Conservation (phyloP, 2,888 invertebrate species). For the Thymelicus sylvestris region DNA sequence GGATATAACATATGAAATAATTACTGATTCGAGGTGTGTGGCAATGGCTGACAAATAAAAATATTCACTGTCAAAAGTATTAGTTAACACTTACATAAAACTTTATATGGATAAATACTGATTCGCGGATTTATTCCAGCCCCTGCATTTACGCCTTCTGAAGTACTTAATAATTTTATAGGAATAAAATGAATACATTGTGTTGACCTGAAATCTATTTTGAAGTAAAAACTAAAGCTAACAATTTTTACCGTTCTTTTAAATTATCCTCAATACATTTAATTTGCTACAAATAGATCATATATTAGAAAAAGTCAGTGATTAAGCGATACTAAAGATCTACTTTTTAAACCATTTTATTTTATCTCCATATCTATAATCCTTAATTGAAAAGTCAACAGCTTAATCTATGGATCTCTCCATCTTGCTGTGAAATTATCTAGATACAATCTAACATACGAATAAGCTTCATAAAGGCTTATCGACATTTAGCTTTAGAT, state of each 20-base stretch:
- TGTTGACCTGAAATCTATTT: neutral
- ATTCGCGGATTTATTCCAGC: too few relatives aligned
- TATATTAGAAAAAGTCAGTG: neutral
- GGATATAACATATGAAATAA: too few relatives aligned
- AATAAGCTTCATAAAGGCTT: conserved; percentile 23
- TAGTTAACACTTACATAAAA: too few relatives aligned
- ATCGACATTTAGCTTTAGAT: conserved; percentile 30
- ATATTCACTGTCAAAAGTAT: too few relatives aligned
- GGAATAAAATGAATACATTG: too few relatives aligned
- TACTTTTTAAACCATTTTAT: neutral
- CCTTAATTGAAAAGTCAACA: conserved; percentile 33
- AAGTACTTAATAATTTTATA: too few relatives aligned
- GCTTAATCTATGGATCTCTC: conserved; percentile 34
- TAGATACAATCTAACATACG: conserved; percentile 28
- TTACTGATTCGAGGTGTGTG: too few relatives aligned
- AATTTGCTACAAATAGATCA: neutral
- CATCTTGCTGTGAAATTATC: conserved; percentile 34
- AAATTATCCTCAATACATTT: neutral
- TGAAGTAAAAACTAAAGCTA: neutral
- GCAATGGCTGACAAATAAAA: too few relatives aligned
- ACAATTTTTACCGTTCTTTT: neutral
- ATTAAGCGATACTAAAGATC: neutral
- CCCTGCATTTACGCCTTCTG: too few relatives aligned
- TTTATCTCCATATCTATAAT: conserved; percentile 15
- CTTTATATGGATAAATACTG: too few relatives aligned